Conservation (phyloP, 2,113 vertebrate species). For the Sinocyclocheilus maitianheensis region DNA sequence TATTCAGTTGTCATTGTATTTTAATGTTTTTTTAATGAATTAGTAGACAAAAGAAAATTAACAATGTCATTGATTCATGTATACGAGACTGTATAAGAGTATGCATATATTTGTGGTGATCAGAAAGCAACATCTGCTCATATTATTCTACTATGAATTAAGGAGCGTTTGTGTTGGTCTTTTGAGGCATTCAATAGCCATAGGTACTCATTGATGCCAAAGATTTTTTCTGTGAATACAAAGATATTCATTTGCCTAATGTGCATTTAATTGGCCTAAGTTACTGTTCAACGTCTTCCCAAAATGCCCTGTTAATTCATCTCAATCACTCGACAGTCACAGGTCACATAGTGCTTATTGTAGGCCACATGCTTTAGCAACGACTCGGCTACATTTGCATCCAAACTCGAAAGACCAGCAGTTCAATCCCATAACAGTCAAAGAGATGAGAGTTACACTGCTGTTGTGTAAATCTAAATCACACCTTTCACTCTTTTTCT, state of each 20-base stretch:
- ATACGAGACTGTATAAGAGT: not conserved
- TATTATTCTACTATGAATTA: slow-evolving; percentile 10
- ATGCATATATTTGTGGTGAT: slow-evolving; percentile 21
- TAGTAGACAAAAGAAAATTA: not conserved
- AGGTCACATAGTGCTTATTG: slow-evolving; percentile 73
- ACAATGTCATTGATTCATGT: not conserved
- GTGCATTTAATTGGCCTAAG: slow-evolving; percentile 54
- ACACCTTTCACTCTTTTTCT: slow-evolving; percentile 54
- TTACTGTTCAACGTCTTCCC: slow-evolving; percentile 61
- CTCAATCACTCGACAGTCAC: slow-evolving; percentile 68
- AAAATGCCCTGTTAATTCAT: slow-evolving; percentile 77
- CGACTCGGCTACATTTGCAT: slow-evolving; percentile 61
- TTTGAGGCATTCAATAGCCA: slow-evolving; percentile 31
- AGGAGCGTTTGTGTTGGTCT: slow-evolving; percentile 24
- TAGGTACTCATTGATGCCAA: slow-evolving; percentile 28
- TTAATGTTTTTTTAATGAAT: too few relatives aligned
- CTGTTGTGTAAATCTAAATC: slow-evolving; percentile 64
- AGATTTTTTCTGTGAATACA: slow-evolving; percentile 4
- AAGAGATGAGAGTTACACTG: slow-evolving; percentile 64
- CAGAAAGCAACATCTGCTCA: slow-evolving; percentile 35
- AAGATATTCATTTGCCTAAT: slow-evolving; percentile 52
- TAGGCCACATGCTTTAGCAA: slow-evolving; percentile 69
- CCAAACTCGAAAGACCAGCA: slow-evolving; percentile 71
- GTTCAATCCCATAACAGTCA: slow-evolving; percentile 70
- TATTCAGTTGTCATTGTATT: too few relatives aligned